Percentiles rank a stretch among this genome's conserved stretches.
Evolutionary conservation across 2,113 vertebrate species (phyloP).

Genomic region (Okapia johnstoni): DNA sequence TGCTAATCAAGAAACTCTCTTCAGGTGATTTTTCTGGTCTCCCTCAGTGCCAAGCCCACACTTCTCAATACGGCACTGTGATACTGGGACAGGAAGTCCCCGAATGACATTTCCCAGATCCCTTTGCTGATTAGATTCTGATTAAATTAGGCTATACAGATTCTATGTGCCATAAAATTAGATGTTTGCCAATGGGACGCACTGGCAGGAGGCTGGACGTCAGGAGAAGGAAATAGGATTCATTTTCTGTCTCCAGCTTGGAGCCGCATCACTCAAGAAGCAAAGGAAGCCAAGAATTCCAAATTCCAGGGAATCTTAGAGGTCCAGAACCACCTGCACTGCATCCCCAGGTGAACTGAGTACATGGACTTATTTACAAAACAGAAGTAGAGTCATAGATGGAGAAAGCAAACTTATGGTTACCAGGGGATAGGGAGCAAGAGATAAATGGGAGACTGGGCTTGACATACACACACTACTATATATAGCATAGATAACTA

Average conservation of each 20-base stretch:
- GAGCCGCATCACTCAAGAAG: background rate
- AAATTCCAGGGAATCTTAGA: too few relatives aligned
- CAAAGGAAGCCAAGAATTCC: background rate
- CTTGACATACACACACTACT: background rate
- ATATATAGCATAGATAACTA: background rate
- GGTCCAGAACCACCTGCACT: background rate
- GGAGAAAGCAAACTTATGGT: background rate
- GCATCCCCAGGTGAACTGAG: background rate
- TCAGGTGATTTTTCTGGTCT: background rate
- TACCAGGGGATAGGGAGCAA: background rate
- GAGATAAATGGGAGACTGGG: background rate
- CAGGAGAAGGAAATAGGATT: background rate
- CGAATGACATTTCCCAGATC: background rate
- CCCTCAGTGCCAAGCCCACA: background rate
- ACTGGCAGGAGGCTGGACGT: background rate
- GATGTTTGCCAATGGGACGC: background rate
- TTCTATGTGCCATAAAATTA: background rate
- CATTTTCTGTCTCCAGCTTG: background rate
- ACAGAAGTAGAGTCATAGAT: background rate
- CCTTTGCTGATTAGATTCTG: slow-evolving; percentile 21
- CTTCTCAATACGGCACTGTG: background rate
- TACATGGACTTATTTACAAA: background rate
- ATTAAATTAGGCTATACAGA: background rate
- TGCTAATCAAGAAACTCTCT: background rate
- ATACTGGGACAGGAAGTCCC: background rate